Base-by-base conservation (phyloP, 2,113 vertebrate genomes). In the Isichthys henryi region DNA sequence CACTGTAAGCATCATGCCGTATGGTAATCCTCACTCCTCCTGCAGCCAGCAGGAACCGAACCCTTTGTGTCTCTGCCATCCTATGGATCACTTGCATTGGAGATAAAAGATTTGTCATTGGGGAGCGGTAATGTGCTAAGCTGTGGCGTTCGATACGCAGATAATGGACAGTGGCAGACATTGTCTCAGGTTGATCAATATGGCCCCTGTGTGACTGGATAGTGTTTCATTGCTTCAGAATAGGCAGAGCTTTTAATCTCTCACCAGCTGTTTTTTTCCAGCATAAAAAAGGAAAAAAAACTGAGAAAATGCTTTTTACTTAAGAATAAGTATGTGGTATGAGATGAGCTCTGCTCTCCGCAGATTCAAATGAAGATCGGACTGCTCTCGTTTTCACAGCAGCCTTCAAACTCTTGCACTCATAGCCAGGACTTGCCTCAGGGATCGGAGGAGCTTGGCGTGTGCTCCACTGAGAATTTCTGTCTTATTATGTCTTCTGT, bases 141-240 rank as follows among this genome's bases (percentile, higher is more conserved):
- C 93, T 92, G 91, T 92, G 93, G 74, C 92, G 93, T 92, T 94
- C 93, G 91, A 91, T 93, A 93, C 49, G 91, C 94, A 93, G 94
- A 94, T 94, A 80, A 23, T 48, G 23, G 83, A 66, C 62, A 39
- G 31, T 77, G 58, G 17, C 48, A 39, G 56, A 88, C 19, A 31
- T 88, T 56, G 82, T 89, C 31, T 88, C 58, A 87, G 85, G 48
- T 48, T 88, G 46, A 87, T 90, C 62, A 46, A 46, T 87, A 87
- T 35, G 50, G 66, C 39, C 31, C 39, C 53, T n/a, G 35, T 46
- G 48, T 23, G 8, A 50, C 58, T 31, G 23, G 48, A 27, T 77
- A 66, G 19, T 49, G 39, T 80, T 58, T 45, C 21, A 27, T 62
- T 66, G 31, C 83, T 46, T 45, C 58, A 87, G n/a, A 85, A 85